Conservation (phyloP, 2,797 vertebrate genomes). For the Peromyscus eremicus region DNA sequence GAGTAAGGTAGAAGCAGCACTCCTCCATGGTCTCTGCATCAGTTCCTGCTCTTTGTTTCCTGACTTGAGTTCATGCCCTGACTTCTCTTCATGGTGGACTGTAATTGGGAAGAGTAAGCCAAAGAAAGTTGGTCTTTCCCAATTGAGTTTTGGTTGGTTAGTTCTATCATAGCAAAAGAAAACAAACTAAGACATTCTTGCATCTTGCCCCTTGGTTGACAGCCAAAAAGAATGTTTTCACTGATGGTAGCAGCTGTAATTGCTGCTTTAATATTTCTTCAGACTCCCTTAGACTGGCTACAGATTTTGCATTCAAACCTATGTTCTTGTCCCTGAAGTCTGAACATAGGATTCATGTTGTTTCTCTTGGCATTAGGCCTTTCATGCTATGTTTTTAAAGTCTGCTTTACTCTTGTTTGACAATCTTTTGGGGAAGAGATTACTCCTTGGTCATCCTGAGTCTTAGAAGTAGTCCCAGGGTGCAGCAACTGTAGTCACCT, state of each 20-base stretch:
- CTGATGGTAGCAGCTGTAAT: constrained; percentile 96
- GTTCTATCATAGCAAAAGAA: background rate
- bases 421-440: constrained; percentile 89
- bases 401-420: constrained; percentile 93
- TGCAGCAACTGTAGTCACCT: background rate
- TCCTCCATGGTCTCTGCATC: no score
- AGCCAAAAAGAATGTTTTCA: constrained; percentile 98
- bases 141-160: background rate
- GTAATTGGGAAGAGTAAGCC: background rate
- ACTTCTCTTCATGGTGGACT: background rate
- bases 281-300: constrained; percentile 96
- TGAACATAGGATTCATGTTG: constrained; percentile 97
- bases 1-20: background rate
- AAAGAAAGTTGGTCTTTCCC: no score
- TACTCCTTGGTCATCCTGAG: background rate
- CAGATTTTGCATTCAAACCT: constrained; percentile 97
- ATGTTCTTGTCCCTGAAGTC: constrained; percentile 96
- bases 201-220: constrained; percentile 98
- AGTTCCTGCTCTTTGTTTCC: background rate
- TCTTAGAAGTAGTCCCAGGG: background rate
- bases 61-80: background rate
- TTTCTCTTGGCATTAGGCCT: constrained; percentile 97
- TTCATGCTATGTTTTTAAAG: constrained; percentile 96
- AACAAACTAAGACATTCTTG: constrained; percentile 81
- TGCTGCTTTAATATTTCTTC: constrained; percentile 99